These are phyloP conservation scores for Catharus ustulatus DNA, from an alignment of 2,797 vertebrate species.

Conservation along the genomic window DNA sequence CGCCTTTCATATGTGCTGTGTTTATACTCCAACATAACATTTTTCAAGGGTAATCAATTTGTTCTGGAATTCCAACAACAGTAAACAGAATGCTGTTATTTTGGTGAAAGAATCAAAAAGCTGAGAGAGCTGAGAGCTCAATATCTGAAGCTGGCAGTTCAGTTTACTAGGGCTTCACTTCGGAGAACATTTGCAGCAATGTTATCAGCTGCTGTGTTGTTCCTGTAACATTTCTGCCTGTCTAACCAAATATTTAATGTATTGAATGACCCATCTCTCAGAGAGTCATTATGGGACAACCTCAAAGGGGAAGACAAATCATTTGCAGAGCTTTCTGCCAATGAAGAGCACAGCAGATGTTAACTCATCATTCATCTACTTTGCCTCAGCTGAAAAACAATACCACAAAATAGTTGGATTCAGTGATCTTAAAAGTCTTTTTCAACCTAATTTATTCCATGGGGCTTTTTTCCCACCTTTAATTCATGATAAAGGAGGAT, in stretches of 20 bases:
- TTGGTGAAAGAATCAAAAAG: neutral
- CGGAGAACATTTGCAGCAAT: neutral
- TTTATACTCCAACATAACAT: neutral
- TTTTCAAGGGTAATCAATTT: neutral
- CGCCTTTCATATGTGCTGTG: neutral
- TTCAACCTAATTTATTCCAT: neutral
- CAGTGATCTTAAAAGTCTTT: neutral
- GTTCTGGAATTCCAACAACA: neutral
- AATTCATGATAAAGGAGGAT: neutral
- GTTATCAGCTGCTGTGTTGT: neutral
- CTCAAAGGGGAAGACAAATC: neutral
- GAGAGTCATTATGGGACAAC: neutral
- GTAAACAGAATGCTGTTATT: neutral
- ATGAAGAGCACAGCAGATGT: neutral
- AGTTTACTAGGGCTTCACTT: neutral
- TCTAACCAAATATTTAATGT: neutral
- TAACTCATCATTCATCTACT: neutral
- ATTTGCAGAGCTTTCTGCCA: neutral
- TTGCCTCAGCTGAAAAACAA: neutral
- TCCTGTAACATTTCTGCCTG: neutral
- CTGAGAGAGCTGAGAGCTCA: neutral
- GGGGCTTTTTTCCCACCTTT: neutral
- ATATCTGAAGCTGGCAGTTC: neutral
- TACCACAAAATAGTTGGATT: neutral
- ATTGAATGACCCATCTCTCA: neutral